Base-by-base conservation (phyloP, 2,888 invertebrate species). In the Timema podura region DNA sequence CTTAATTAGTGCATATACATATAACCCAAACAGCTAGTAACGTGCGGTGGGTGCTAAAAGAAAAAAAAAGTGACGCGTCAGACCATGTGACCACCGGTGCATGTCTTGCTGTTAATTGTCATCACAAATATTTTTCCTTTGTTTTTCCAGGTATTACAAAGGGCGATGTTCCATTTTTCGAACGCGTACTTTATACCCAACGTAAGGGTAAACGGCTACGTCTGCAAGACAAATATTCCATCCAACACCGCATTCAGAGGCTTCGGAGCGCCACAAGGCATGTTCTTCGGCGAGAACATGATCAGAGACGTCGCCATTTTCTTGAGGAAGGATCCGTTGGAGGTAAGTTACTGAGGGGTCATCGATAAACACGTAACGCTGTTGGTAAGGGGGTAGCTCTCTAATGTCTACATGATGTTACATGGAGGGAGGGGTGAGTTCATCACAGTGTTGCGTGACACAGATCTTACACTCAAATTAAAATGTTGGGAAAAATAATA, bases 211-310 rank as follows among this genome's bases (percentile, higher is more conserved):
- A 85, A 83, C 10, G 92, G 92, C 0, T 87, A 87, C 77, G 83
- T 89, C 10, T 97, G 96, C 78, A 91, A 87, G 81, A 97, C 97
- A 0, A 96, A 98, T 83, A 80, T 94, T 67, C 90, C 95, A 0
- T 95, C 95, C 0, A 95, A 95, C 79, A 97, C 96, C 0, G 96
- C 97, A 0, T 97, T 96, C 78, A 85, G 97, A 76, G 95, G 95
- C 2, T 96, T 95, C 77, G 96, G 96, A 7, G 94, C 90, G 0
- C 96, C 96, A 0, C 96, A 96, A 79, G 95, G 91, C 46, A 94
- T 95, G 94, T 91, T 92, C 78, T 87, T 90, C 2, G 91, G 88
- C 0, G 96, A 96, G 81, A 87, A 85, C 75, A 89, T 93, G 75
- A 85, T 93, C 54, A 84, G 90, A 73, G 89, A 93, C 74, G 85